Conservation (phyloP, 2,797 vertebrate species). For the Oryzias sinensis region DNA sequence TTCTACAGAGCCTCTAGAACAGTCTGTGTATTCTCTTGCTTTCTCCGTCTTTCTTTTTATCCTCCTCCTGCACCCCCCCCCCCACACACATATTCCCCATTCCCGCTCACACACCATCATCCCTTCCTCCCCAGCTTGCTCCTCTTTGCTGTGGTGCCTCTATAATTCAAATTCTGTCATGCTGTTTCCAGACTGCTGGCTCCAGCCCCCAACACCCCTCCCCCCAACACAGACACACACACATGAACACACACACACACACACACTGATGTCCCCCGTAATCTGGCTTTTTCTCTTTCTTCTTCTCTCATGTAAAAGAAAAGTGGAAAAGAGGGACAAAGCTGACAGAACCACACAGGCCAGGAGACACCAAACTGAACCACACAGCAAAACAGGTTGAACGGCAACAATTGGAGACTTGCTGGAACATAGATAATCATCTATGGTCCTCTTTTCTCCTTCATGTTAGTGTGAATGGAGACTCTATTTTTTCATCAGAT, state of each 20-base stretch:
- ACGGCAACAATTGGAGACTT: no score
- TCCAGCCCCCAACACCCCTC: constrained; percentile 62
- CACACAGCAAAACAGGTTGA: constrained; percentile 46
- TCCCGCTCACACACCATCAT: not conserved
- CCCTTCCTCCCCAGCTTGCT: constrained; percentile 45
- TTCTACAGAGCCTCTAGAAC: no score
- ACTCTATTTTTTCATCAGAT: no score
- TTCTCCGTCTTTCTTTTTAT: no score
- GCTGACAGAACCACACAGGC: constrained; percentile 66
- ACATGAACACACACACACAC: no score
- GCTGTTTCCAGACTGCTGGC: constrained; percentile 84
- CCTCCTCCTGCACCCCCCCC: constrained; percentile 9
- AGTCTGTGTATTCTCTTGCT: no score
- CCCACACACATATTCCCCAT: not conserved
- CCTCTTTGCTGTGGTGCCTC: constrained; percentile 75
- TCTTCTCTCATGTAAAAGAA: constrained; percentile 49
- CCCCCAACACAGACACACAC: not conserved
- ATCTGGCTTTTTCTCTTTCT: constrained; percentile 16
- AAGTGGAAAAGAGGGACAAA: constrained; percentile 74
- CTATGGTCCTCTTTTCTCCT: no score
- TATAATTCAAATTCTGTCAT: constrained; percentile 87
- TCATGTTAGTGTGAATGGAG: no score
- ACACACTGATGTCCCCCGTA: not conserved
- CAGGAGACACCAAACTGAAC: constrained; percentile 48
- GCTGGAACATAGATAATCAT: no score